These are phyloP conservation scores for Podarcis siculus DNA, from an alignment of 2,797 vertebrate species.

Conservation along the genomic window DNA sequence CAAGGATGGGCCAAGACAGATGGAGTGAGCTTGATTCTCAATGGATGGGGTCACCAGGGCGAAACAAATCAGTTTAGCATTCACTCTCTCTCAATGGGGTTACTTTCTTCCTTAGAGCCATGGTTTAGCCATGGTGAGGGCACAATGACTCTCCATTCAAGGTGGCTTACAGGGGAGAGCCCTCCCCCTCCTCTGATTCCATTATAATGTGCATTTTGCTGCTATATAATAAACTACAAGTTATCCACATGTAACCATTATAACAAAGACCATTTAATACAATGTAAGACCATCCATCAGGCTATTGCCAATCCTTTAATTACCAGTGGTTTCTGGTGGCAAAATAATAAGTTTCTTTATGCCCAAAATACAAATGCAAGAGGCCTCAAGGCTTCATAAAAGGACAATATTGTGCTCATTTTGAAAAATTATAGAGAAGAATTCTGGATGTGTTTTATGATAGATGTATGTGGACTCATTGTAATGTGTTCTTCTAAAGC, in stretches of 20 bases:
- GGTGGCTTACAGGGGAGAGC: neutral
- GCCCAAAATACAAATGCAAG: neutral
- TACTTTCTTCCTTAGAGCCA: neutral
- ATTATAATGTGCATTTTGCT: neutral
- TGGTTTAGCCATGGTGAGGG: neutral
- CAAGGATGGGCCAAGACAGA: too few species aligned
- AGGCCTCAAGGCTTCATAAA: conserved; percentile 39
- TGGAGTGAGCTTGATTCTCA: neutral
- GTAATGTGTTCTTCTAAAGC: conserved; percentile 65
- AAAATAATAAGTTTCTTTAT: neutral
- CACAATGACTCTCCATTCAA: neutral
- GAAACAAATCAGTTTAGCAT: neutral
- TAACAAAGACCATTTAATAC: conserved; percentile 34
- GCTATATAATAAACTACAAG: neutral
- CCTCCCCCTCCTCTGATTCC: neutral
- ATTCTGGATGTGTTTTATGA: conserved; percentile 53
- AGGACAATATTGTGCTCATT: neutral
- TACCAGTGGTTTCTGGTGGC: neutral
- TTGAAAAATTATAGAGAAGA: conserved; percentile 46
- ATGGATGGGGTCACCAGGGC: neutral
- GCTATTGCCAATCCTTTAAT: neutral
- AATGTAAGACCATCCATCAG: neutral
- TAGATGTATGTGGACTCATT: conserved; percentile 47
- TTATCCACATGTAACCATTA: neutral
- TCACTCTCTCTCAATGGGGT: neutral